Evolutionary conservation across 2,113 vertebrate genomes (phyloP), one percentile per base, ranked within the genome.

Genomic region (Sardina pilchardus): DNA sequence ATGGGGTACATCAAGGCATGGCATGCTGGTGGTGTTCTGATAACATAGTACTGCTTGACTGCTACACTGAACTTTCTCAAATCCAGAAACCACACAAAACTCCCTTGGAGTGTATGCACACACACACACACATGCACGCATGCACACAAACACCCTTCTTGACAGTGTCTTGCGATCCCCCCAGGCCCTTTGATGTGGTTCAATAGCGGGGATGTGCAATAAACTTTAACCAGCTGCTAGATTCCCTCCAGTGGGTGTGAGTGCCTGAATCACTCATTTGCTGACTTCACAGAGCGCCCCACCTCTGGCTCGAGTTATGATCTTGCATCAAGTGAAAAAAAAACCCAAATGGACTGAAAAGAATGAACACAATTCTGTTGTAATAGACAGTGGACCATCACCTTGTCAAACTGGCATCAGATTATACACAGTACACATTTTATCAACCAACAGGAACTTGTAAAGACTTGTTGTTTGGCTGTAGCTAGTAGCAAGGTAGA

Each of bases 181-280:
- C 48, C 78, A 82, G 30, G 26, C 84, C 44, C 82, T 86, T 88
- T 85, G 83, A 89, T 89, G 88, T 84, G 81, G 87, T 56, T 59
- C 81, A 78, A 71, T 90, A 83, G 86, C 85, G 84, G 48, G 82
- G 44, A 47, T 82, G 82, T 83, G 82, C 81, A 86, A 92, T 88
- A 85, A 89, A 90, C 82, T 88, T 85, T 91, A 88, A 89, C 63
- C 80, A 84, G 88, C 83, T 89, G 83, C 81, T 86, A 83, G 50
- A 86, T 83, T 88, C 63, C 85, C 86, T 85, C 56, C 30, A 87
- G 67, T 90, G 67, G 83, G 83, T 81, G 86, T 71, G 36, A 87
- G 75, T 82, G 82, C 86, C 85, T 81, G 71, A 71, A 84, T 87
- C 78, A 84, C 47, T 30, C 83, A 87, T 12, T 81, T 83, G 82